Evolutionary conservation across 37 sponge, comb jelly and placozoan genomes (phyloP), one percentile per base, ranked within the genome.

Genomic region (Axinella damicornis): DNA sequence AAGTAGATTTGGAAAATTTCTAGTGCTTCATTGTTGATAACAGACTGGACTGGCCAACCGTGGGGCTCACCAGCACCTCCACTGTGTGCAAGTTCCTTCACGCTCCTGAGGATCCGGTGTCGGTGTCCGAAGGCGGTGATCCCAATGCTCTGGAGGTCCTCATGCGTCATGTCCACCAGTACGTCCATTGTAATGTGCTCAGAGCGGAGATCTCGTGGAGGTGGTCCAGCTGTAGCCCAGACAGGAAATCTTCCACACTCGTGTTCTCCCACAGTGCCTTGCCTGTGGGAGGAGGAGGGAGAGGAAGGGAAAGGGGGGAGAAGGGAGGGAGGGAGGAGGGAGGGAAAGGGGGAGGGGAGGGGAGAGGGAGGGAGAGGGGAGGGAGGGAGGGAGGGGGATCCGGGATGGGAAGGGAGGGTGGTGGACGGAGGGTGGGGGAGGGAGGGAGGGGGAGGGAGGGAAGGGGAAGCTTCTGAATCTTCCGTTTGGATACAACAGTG

Each of bases 121-220:
- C 98, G 71, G 27, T 89, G 78, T 2, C 98, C 98, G 85, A 93
- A 98, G 0, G 96, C 85, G n/a, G 78, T 79, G 9, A 98, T 75
- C 1, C 98, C 98, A 38, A 98, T 89, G 37, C 91, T 90, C 66
- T 87, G 85, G 33, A 98, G 91, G 20, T 91, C 96, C 24, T 93
- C 94, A 57, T 92, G 92, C 2, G 70, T 56, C 96, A 98, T 95
- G 35, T 98, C 98, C 71, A 96, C 52, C 73, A 98, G 87, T 5
- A 98, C 72, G 53, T 98, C 98, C 87, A 98, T 79, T 33, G 94
- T 92, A 54, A 98, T 85, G 83, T 90, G 86, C 66, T 93, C 93
- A 33, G 39, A 62, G 70, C 80, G 77, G 74, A 92, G 39, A 76
- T 56, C 5, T 80, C 82, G 12, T 58, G 18, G 9, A 89, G 63